Evolutionary conservation across 1,140 invertebrate species (phyloP).

Genomic region (Acyrthosiphon pisum): DNA sequence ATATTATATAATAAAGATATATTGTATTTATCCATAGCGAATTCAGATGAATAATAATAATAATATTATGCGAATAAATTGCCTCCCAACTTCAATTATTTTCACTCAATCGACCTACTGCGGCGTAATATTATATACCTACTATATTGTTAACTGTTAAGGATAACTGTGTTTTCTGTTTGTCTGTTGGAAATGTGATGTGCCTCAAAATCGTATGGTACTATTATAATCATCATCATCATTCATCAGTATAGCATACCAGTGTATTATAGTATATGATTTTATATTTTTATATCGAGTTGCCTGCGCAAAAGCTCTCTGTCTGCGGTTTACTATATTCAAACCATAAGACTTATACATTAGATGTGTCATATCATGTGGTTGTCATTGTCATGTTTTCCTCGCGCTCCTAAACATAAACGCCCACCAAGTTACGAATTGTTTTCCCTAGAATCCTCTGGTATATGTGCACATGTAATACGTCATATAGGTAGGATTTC

Average conservation of each 20-base stretch:
- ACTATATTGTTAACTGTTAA: background rate
- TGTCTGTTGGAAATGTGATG: too few relatives aligned
- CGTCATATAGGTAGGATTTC: background rate
- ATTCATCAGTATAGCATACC: too few relatives aligned
- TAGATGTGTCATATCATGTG: background rate
- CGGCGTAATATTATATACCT: background rate
- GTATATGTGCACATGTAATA: background rate
- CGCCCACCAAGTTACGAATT: background rate
- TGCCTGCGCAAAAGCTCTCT: background rate
- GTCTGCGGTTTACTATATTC: background rate
- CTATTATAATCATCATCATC: background rate
- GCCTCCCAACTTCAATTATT: background rate
- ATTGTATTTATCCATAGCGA: background rate
- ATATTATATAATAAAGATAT: background rate
- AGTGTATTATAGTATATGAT: background rate
- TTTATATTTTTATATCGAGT: background rate
- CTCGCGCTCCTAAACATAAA: background rate
- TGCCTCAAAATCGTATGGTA: background rate
- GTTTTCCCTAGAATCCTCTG: background rate
- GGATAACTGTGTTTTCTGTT: background rate
- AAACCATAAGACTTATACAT: background rate
- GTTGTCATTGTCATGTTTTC: background rate
- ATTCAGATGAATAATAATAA: background rate
- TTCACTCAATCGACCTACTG: background rate
- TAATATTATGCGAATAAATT: background rate